Evolutionary conservation across 1,140 invertebrate genomes (phyloP).

Genomic region (Andricus grossulariae): DNA sequence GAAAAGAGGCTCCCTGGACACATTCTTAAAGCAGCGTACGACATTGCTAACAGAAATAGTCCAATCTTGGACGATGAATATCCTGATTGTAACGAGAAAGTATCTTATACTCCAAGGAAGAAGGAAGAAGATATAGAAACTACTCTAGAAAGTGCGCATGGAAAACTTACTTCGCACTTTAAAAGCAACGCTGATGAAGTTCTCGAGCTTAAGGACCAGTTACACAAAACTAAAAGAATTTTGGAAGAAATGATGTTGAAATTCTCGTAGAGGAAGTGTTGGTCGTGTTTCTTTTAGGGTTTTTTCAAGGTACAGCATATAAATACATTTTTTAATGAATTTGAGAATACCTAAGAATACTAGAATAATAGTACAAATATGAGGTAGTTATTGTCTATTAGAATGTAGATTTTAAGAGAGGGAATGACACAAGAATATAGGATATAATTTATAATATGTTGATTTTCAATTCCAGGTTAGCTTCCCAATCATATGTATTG

Average conservation of each 20-base stretch:
- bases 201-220: constrained; percentile 60
- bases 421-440: background rate
- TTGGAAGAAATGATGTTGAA: constrained; percentile 55
- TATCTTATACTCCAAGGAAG: constrained; percentile 57
- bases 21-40: constrained; percentile 79
- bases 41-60: constrained; percentile 76
- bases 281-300: no score
- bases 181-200: constrained; percentile 65
- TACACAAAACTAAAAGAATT: constrained; percentile 64
- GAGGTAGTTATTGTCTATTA: background rate
- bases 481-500: constrained; percentile 89
- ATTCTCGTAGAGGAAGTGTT: constrained; percentile 79
- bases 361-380: no score
- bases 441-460: constrained; percentile 14
- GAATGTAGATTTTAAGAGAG: background rate
- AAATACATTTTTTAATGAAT: constrained; percentile 87
- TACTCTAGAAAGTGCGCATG: constrained; percentile 47
- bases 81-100: constrained; percentile 49
- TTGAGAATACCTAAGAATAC: constrained; percentile 85
- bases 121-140: constrained; percentile 50
- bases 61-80: constrained; percentile 57
- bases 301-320: no score
- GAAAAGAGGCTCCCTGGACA: constrained; percentile 81
- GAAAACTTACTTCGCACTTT: constrained; percentile 58
- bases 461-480: constrained; percentile 80